phyloP scores from a whole-genome alignment of 2,113 vertebrate species.

The Trochalopteron elliotii region DNA sequence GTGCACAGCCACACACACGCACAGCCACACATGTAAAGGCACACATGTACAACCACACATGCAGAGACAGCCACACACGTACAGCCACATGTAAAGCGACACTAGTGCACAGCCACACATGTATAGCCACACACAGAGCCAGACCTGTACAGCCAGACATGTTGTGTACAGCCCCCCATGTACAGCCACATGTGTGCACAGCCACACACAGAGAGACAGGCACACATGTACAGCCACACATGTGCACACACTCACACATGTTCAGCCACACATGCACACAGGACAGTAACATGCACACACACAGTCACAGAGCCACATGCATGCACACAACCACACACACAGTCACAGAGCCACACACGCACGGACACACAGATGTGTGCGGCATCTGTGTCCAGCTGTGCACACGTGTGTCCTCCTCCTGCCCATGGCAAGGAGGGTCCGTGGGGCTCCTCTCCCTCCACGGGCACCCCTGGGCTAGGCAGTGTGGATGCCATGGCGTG shows the following conservation, averaged over 20 bases:
- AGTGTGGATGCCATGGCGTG: rapidly evolving
- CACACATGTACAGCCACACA: not conserved
- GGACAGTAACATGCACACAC: no score
- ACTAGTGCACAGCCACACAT: no score
- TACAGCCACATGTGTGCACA: not conserved
- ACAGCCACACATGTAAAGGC: not conserved
- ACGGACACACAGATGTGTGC: rapidly evolving
- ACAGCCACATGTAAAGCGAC: no score
- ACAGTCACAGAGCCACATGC: not conserved
- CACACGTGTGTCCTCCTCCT: not conserved
- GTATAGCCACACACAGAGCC: no score
- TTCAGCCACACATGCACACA: not conserved
- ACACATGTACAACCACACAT: no score
- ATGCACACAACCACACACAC: no score
- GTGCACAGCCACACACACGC: no score
- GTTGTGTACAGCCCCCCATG: no score
- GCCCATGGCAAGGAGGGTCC: not conserved
- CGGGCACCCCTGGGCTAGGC: not conserved
- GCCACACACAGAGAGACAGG: not conserved
- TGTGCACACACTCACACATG: no score
- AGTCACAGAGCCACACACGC: not conserved
- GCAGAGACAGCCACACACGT: no score
- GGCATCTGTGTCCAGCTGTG: rapidly evolving
- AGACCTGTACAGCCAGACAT: no score
- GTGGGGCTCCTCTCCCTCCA: not conserved